Evolutionary conservation across 2,113 vertebrate genomes (phyloP), one percentile per base, ranked within the genome.

Genomic region (Dinomys branickii): DNA sequence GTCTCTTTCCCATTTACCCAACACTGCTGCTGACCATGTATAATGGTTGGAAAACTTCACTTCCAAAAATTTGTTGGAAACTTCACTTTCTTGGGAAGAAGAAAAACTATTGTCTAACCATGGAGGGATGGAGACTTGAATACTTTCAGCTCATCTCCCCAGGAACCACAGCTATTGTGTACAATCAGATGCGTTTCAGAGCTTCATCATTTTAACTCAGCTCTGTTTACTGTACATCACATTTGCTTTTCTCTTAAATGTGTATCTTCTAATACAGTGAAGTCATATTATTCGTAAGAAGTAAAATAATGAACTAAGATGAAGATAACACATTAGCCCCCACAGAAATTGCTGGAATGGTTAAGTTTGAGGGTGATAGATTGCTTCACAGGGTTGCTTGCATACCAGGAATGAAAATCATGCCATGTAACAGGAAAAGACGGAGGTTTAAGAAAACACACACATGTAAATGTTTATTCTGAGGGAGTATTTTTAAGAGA

Each of bases 401-500:
- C 85, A 59, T 67, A 92, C 69, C 87, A 90, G 54, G 91, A 82
- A 94, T 86, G 71, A 94, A 94, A 95, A 83, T 58, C 61, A 78
- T 65, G 85, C 85, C 82, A 92, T 0, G 9, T 81, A 95, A 92
- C 92, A 94, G 96, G 88, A 88, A 95, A 97, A 92, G 58, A 94
- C 47, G 0, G 0, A 95, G 77, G 22, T 86, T 97, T 95, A 92
- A 83, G 87, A 97, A 97, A 97, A 90, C 71, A 95, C 47, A 92
- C 82, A 84, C 71, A 86, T 26, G 56, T 78, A 97, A 94, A 97
- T 94, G 91, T 96, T 95, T 97, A 95, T 75, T 63, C 82, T 30
- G n/a, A 91, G 41, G 52, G 24, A 89, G n/a, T 89, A 94, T 95
- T 97, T 95, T 58, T 54, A 85, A 47, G 50, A 90, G 38, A 56